phyloP scores from a whole-genome alignment of 2,888 invertebrate species.

The Oeneis ivallda region DNA sequence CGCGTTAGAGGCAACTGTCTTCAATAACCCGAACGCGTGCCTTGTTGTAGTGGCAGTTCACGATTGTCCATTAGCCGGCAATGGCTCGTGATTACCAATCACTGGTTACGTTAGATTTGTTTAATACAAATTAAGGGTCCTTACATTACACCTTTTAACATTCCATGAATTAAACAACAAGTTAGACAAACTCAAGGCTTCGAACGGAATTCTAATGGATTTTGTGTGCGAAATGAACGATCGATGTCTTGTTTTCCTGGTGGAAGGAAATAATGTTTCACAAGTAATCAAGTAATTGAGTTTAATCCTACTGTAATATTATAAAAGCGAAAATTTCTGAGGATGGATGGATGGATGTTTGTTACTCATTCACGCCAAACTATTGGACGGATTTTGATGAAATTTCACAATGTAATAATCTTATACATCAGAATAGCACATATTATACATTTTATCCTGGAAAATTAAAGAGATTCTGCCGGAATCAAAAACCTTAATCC shows the following conservation, averaged over 20 bases:
- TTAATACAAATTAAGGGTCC: slow-evolving; percentile 33
- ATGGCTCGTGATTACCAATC: slow-evolving; percentile 37
- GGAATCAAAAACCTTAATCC: no score
- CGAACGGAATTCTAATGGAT: slow-evolving; percentile 26
- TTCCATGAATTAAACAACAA: slow-evolving; percentile 35
- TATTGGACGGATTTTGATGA: no score
- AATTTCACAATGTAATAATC: no score
- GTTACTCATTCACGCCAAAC: no score
- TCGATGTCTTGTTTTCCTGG: neutral
- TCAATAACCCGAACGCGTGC: slow-evolving; percentile 31
- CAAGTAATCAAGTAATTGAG: neutral
- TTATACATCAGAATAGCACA: no score
- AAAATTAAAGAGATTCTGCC: no score
- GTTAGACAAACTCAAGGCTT: slow-evolving; percentile 20
- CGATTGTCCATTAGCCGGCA: slow-evolving; percentile 36
- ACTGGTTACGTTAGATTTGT: slow-evolving; percentile 35
- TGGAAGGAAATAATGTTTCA: neutral
- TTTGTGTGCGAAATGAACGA: neutral
- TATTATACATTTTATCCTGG: no score
- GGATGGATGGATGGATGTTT: no score
- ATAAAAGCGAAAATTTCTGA: no score
- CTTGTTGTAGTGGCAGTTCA: slow-evolving; percentile 32
- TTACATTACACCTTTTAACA: slow-evolving; percentile 32
- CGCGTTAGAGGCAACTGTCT: slow-evolving; percentile 10
- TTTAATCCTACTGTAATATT: no score